A percentile compares a stretch with the other conserved stretches of the same genome.
These are phyloP conservation scores for Hypanus sabinus DNA, from an alignment of 2,113 vertebrate genomes.

Conservation along the genomic window DNA sequence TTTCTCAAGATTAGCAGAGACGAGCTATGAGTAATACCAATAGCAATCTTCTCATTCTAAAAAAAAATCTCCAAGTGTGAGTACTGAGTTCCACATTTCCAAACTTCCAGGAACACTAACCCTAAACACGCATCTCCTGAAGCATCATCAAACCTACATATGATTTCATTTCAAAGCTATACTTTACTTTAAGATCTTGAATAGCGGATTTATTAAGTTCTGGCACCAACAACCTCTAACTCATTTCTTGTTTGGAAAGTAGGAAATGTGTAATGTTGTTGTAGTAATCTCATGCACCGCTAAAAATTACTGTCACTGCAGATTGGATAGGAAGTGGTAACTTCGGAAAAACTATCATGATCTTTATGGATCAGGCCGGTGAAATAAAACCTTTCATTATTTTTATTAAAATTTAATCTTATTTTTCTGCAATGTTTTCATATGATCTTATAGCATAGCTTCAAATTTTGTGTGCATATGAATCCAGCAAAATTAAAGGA, in stretches of 20 bases:
- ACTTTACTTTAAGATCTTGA: not conserved
- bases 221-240: not conserved
- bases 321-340: slow-evolving; percentile 16
- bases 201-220: slow-evolving; percentile 10
- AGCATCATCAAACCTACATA: not conserved
- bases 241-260: slow-evolving; percentile 17
- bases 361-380: not conserved
- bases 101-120: not conserved
- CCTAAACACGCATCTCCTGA: not conserved
- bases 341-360: slow-evolving; percentile 15
- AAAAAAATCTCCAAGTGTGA: not conserved
- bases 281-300: not conserved
- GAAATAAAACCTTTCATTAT: not conserved
- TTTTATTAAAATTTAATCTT: not conserved
- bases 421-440: not conserved
- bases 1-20: not conserved
- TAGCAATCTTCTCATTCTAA: not conserved
- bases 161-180: not conserved
- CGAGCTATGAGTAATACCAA: not conserved
- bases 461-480: not conserved
- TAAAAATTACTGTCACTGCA: not conserved
- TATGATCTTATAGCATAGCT: not conserved
- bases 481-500: not conserved
- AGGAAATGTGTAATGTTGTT: slow-evolving; percentile 33
- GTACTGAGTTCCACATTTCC: not conserved